Conservation (phyloP, 1,140 invertebrate species). For the Platorchestia sp. region DNA sequence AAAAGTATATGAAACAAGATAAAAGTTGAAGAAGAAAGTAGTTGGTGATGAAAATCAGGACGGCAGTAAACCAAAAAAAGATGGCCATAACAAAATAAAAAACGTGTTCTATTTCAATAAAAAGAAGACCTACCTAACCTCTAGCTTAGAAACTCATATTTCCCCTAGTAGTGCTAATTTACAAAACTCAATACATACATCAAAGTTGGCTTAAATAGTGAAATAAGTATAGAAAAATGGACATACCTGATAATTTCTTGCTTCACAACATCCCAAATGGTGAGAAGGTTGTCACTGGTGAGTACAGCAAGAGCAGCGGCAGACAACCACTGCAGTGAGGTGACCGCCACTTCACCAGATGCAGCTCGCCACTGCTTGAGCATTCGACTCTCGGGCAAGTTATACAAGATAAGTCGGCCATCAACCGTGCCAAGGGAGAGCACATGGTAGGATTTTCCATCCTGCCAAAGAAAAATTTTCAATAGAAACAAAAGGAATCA, state of each 20-base stretch:
- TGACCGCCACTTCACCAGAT: neutral
- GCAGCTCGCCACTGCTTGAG: neutral
- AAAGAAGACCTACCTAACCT: too few species aligned
- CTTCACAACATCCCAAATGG: slow-evolving; percentile 43
- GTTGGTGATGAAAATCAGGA: too few species aligned
- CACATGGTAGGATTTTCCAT: slow-evolving; percentile 41
- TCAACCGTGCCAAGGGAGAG: slow-evolving; percentile 21
- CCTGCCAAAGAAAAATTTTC: neutral
- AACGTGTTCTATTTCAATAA: too few species aligned
- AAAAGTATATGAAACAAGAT: too few species aligned
- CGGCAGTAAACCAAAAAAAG: too few species aligned
- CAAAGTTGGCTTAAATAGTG: too few species aligned
- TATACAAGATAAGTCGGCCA: slow-evolving; percentile 21
- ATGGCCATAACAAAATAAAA: too few species aligned
- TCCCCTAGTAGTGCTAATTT: too few species aligned
- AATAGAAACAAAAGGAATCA: neutral
- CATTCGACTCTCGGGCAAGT: neutral
- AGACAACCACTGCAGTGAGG: slow-evolving; percentile 29
- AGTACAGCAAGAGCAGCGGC: slow-evolving; percentile 4
- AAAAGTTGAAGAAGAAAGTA: too few species aligned
- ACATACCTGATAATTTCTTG: slow-evolving; percentile 36
- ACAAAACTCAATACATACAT: too few species aligned
- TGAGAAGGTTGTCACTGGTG: neutral
- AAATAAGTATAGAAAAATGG: too few species aligned
- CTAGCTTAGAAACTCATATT: too few species aligned